A percentile compares a stretch with the other conserved stretches of the same genome.
Evolutionary conservation across 2,797 vertebrate species (phyloP).

Genomic region (Macropus fuliginosus): DNA sequence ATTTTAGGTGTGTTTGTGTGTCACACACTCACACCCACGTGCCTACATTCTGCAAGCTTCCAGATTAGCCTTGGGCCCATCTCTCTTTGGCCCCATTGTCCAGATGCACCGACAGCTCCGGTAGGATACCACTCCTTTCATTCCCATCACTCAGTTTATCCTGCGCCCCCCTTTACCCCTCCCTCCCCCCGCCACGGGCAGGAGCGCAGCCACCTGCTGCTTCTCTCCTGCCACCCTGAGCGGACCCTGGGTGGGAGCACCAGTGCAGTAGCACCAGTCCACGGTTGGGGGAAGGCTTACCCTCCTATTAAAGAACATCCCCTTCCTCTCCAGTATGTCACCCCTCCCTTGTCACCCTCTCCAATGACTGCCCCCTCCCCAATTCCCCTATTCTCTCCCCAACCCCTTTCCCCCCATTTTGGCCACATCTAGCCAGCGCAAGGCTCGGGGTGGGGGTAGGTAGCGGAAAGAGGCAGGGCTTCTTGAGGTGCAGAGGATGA

Average conservation of each 20-base stretch:
- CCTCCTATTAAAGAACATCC: not conserved
- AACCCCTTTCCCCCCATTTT: not conserved
- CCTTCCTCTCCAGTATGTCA: not conserved
- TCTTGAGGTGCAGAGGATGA: not conserved
- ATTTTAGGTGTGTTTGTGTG: conserved; percentile 29
- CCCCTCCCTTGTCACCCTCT: not conserved
- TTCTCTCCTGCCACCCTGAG: not conserved
- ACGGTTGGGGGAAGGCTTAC: not conserved
- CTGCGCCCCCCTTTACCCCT: too few relatives aligned
- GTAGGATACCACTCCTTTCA: not conserved
- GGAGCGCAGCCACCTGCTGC: conserved; percentile 77
- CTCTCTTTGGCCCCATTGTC: conserved; percentile 2
- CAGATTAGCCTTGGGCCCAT: not conserved
- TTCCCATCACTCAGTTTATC: not conserved
- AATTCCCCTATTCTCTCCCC: not conserved
- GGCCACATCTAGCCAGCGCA: not conserved
- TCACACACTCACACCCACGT: conserved; percentile 40
- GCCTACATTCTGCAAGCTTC: conserved; percentile 21
- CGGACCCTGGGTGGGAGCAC: rapidly evolving
- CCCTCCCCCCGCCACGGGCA: not conserved
- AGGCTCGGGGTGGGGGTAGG: not conserved
- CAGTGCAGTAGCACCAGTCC: not conserved
- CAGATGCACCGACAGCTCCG: not conserved
- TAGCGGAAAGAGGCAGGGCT: too few relatives aligned
- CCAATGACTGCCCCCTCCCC: not conserved